Conservation (phyloP, 2,888 invertebrate species). For the Tortrix viridana region DNA sequence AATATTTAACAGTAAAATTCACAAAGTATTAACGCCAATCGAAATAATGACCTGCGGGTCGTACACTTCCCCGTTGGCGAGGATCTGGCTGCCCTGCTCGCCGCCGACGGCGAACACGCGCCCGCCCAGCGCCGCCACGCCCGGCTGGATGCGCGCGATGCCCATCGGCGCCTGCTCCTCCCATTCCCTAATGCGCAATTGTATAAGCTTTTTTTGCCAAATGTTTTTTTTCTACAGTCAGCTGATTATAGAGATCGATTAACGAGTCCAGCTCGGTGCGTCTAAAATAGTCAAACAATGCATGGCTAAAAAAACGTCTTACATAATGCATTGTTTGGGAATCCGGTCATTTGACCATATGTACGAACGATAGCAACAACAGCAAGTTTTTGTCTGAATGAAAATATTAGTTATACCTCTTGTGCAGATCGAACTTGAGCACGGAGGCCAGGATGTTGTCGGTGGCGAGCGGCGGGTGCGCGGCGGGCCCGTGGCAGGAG, state of each 20-base stretch:
- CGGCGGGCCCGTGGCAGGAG: conserved; percentile 90
- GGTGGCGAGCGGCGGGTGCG: conserved; percentile 90
- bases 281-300: no score
- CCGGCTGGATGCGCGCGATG: conserved; percentile 94
- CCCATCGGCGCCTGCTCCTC: conserved; percentile 91
- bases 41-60: conserved; percentile 89
- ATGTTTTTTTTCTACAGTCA: no score
- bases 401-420: no score
- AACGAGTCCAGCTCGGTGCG: background rate
- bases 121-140: conserved; percentile 92
- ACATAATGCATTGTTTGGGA: no score
- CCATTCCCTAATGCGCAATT: conserved; percentile 86
- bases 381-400: no score
- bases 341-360: no score
- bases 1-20: no score
- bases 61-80: conserved; percentile 94
- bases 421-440: conserved; percentile 92
- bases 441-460: conserved; percentile 94
- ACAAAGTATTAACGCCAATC: no score
- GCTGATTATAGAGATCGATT: background rate
- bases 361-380: no score
- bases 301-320: no score
- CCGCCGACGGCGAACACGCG: conserved; percentile 96
- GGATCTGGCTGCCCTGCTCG: conserved; percentile 94
- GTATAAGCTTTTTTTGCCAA: no score